These are phyloP conservation scores for Uropsilus gracilis DNA, from an alignment of 2,113 vertebrate genomes.

Conservation along the genomic window DNA sequence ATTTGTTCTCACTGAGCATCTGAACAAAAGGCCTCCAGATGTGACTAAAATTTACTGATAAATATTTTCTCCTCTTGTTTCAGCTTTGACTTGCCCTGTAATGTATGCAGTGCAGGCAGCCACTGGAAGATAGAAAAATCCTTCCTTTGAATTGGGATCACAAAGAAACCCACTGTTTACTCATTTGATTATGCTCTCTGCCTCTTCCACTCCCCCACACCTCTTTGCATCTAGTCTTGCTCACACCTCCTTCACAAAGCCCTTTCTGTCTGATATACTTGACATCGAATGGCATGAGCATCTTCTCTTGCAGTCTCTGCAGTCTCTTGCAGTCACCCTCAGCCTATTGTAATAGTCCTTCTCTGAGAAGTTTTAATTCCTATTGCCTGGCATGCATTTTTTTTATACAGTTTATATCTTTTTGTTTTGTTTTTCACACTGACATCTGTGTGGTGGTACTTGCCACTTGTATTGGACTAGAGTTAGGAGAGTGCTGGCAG, in stretches of 20 bases:
- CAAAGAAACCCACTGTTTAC: neutral
- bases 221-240: neutral
- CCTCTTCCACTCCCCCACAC: neutral
- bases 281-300: neutral
- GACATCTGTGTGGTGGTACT: neutral
- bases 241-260: neutral
- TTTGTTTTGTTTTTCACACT: neutral
- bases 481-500: neutral
- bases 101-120: neutral
- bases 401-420: neutral
- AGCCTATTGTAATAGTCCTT: neutral
- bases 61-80: neutral
- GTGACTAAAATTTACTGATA: neutral
- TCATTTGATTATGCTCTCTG: neutral
- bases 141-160: neutral
- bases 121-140: neutral
- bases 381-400: neutral
- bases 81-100: neutral
- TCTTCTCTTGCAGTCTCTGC: too few species aligned
- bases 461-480: neutral
- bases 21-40: neutral
- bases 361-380: neutral
- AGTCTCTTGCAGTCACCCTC: too few species aligned
- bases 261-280: neutral
- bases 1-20: neutral